Evolutionary conservation across 1,140 invertebrate genomes (phyloP).

Genomic region (Tetraneura akinire): DNA sequence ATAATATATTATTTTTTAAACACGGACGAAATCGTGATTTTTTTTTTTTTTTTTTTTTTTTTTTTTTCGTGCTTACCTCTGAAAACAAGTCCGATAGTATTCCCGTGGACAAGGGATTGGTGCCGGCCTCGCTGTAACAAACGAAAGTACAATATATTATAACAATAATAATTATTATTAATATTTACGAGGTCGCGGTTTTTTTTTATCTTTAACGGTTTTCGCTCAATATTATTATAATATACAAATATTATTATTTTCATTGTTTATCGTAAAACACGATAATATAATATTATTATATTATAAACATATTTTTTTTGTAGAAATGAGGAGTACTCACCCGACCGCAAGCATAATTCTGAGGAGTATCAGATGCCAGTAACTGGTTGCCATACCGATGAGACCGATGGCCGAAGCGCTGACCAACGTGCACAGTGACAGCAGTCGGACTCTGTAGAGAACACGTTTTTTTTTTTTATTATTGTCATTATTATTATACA

Average conservation of each 20-base stretch:
- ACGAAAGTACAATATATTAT: conserved; percentile 43
- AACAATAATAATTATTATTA: conserved; percentile 35
- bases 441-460: conserved; percentile 69
- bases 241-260: conserved; percentile 9
- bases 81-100: conserved; percentile 84
- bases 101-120: conserved; percentile 84
- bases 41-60: too few relatives aligned
- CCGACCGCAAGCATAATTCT: conserved; percentile 85
- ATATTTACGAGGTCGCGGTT: not conserved
- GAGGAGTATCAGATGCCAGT: conserved; percentile 86
- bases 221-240: too few relatives aligned
- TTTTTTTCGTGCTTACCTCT: conserved; percentile 61
- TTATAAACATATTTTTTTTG: too few relatives aligned
- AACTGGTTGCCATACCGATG: conserved; percentile 79
- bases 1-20: too few relatives aligned
- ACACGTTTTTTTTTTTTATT: too few relatives aligned
- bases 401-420: conserved; percentile 81
- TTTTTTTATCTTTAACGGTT: not conserved
- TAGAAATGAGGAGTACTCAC: too few relatives aligned
- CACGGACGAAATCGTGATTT: not conserved
- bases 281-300: too few relatives aligned
- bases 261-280: too few relatives aligned
- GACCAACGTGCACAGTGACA: conserved; percentile 75
- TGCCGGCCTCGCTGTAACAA: conserved; percentile 76
- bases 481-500: too few relatives aligned